These are phyloP conservation scores for Esperia sulphurella DNA, from an alignment of 2,888 invertebrate genomes.

Conservation along the genomic window DNA sequence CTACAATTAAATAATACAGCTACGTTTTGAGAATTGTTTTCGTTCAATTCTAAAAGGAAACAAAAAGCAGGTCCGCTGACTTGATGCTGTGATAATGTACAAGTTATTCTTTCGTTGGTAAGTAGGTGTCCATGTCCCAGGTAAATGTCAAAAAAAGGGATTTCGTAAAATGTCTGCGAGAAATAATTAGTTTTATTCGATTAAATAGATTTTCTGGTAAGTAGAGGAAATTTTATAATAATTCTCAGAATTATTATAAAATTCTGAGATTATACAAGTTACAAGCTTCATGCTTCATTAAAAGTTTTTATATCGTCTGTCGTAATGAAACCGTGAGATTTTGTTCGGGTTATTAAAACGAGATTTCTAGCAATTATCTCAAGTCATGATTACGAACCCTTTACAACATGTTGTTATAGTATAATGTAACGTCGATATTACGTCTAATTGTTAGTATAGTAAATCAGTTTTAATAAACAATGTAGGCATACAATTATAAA, in stretches of 20 bases:
- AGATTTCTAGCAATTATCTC: not conserved
- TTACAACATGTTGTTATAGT: not conserved
- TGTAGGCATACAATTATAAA: not conserved
- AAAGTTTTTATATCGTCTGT: too few relatives aligned
- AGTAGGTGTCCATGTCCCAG: too few relatives aligned
- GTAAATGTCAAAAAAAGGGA: too few relatives aligned
- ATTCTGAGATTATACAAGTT: too few relatives aligned
- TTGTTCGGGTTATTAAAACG: not conserved
- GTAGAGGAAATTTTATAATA: too few relatives aligned
- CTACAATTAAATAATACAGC: not conserved
- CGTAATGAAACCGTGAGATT: too few relatives aligned
- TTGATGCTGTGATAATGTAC: not conserved
- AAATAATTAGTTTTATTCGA: too few relatives aligned
- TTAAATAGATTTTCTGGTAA: too few relatives aligned
- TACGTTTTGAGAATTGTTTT: not conserved
- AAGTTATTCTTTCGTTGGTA: too few relatives aligned
- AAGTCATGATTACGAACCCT: not conserved
- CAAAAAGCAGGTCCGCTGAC: not conserved
- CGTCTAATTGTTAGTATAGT: constrained; percentile 1
- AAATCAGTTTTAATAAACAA: constrained; percentile 3
- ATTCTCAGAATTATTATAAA: too few relatives aligned
- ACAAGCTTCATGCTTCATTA: too few relatives aligned
- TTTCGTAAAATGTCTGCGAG: too few relatives aligned
- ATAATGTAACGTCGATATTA: not conserved
- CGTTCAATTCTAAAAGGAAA: not conserved